Conservation (phyloP, 2,888 invertebrate genomes). For the Aphodius sticticus region DNA sequence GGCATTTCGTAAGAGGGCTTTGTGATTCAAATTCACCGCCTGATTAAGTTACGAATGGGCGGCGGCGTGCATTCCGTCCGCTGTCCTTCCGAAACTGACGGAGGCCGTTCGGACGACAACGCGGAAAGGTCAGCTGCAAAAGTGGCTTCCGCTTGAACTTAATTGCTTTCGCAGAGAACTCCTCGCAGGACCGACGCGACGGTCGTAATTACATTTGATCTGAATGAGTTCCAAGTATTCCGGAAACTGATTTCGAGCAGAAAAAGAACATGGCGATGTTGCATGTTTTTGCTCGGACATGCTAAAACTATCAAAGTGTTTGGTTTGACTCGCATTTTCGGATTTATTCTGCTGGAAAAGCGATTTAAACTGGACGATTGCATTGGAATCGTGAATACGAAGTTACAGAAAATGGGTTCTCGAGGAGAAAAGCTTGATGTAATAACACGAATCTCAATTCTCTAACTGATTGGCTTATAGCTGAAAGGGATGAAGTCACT, state of each 20-base stretch:
- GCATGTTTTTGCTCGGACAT: not conserved
- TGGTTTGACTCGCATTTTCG: no score
- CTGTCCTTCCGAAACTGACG: not conserved
- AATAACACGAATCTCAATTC: no score
- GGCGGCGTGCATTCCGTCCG: not conserved
- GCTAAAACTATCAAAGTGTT: no score
- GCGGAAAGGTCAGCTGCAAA: constrained; percentile 16
- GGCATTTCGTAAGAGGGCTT: constrained; percentile 7
- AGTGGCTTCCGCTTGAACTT: constrained; percentile 1
- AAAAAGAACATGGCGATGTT: not conserved
- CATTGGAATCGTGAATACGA: no score
- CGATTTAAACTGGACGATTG: no score
- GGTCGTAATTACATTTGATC: not conserved
- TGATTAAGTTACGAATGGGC: constrained; percentile 11
- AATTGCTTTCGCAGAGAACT: not conserved
- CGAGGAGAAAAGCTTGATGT: no score
- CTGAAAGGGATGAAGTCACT: no score
- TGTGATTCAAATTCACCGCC: constrained; percentile 16
- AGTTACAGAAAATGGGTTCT: no score
- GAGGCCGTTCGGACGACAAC: not conserved
- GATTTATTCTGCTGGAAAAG: no score
- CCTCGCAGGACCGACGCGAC: not conserved
- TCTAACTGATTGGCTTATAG: no score
- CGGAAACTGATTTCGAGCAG: not conserved
- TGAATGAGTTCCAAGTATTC: not conserved